A percentile compares a stretch with the other conserved stretches of the same genome.
These are phyloP conservation scores for Geopemphigus sp. DNA, from an alignment of 1,140 invertebrate species.

Conservation along the genomic window DNA sequence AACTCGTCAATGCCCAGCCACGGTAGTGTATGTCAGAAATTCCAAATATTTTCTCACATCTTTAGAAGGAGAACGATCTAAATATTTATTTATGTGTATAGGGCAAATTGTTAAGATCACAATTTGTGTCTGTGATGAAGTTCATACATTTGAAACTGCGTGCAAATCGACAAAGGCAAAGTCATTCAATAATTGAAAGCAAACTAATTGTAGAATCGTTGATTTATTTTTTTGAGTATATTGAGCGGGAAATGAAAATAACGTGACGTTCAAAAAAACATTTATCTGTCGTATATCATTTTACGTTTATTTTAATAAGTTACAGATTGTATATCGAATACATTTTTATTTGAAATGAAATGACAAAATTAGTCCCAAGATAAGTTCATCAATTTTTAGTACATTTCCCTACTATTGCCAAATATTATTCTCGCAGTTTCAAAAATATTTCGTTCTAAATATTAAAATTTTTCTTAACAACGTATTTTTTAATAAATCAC, in stretches of 20 bases:
- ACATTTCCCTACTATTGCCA: no score
- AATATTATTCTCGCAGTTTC: no score
- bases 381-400: no score
- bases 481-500: not conserved
- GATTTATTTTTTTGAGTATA: not conserved
- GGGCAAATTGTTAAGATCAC: not conserved
- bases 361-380: no score
- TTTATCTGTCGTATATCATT: not conserved
- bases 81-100: not conserved
- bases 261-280: no score
- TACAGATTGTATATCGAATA: no score
- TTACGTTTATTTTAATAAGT: not conserved
- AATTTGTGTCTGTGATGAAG: not conserved
- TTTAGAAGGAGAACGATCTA: not conserved
- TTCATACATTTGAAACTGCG: not conserved
- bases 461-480: not conserved
- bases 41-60: not conserved
- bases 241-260: not conserved
- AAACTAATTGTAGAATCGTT: not conserved
- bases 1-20: no score
- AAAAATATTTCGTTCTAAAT: not conserved
- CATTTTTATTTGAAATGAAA: no score
- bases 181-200: not conserved
- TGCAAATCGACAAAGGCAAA: not conserved
- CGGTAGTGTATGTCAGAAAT: no score